Evolutionary conservation across 2,797 vertebrate species (phyloP).

Genomic region (Dallia pectoralis): DNA sequence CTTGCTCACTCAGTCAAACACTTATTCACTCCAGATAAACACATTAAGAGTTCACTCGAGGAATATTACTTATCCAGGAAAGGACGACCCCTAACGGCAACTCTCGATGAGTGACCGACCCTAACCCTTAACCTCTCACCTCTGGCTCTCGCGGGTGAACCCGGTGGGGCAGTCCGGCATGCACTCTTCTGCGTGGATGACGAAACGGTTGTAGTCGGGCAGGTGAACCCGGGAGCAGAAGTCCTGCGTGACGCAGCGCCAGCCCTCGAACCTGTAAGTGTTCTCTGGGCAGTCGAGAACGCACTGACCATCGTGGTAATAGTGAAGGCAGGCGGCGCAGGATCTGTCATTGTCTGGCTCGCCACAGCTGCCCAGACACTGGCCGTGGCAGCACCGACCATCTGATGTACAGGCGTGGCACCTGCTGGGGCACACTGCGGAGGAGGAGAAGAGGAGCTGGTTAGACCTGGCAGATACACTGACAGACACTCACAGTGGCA

Average conservation of each 20-base stretch:
- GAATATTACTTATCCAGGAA: too few relatives aligned
- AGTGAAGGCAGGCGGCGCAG: constrained; percentile 91
- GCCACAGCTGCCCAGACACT: constrained; percentile 94
- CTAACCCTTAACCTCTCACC: constrained; percentile 68
- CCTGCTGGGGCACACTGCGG: constrained; percentile 84
- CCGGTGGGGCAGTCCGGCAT: constrained; percentile 91
- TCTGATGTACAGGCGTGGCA: constrained; percentile 85
- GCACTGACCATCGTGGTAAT: constrained; percentile 85
- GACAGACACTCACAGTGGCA: too few relatives aligned
- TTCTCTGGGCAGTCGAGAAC: constrained; percentile 84
- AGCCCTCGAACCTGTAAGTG: constrained; percentile 93
- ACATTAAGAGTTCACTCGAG: not conserved
- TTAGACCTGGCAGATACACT: too few relatives aligned
- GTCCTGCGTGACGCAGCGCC: constrained; percentile 91
- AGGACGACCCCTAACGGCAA: too few relatives aligned
- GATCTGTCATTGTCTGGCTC: constrained; percentile 77
- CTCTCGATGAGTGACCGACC: not conserved
- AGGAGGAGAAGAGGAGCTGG: not conserved
- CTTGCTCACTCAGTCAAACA: not conserved
- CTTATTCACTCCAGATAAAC: not conserved
- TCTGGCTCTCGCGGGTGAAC: constrained; percentile 84
- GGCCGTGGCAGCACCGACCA: constrained; percentile 90
- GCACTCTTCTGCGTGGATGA: constrained; percentile 92
- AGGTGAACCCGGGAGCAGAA: constrained; percentile 83
- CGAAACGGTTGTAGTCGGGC: constrained; percentile 78